Base-by-base conservation (phyloP, 2,113 vertebrate species). In the Mola mola region DNA sequence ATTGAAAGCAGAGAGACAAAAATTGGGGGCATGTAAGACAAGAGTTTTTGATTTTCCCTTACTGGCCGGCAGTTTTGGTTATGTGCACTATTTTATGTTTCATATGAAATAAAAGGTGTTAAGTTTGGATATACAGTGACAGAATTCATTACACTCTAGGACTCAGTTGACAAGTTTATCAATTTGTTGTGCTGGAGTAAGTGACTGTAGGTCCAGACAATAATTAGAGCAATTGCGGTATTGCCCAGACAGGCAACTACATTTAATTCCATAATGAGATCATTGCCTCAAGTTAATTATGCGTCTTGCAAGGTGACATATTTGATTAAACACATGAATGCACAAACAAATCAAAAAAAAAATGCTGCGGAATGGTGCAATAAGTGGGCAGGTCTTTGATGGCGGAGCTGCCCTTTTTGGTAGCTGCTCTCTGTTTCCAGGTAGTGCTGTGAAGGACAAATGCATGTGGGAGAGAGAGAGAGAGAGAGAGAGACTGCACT, bases 211-310 rank as follows among this genome's bases (percentile, higher is more conserved):
- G 70, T 62, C 43, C 25, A 40, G 56, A 73, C 69, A 85, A 79
- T 82, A 86, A 89, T 81, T 82, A 74, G 60, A 65, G 67, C 69
- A 76, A 84, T 72, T 66, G 68, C 55, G 11, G 66, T 36, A 83
- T 79, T 72, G 59, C 72, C 49, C 59, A 71, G 61, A 81, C 52
- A 64, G 48, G 46, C 43, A 61, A 44, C 72, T 70, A 68, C 52
- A 81, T 85, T 83, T 83, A 53, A 79, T 57, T 73, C 74, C 38
- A 74, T 81, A 77, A 81, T 75, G 84, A 87, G 68, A 84, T 84
- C 82, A 83, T 91, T 87, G 87, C 72, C 70, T 85, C 57, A 48
- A 72, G 71, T 78, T 70, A 90, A 87, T 88, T 81, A 82, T 46
- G 64, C 72, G 63, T 56, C 71, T 66, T 71, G 47, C 9, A 26